These are phyloP conservation scores for Amphipoea lucens DNA, from an alignment of 2,888 invertebrate species.

Conservation along the genomic window DNA sequence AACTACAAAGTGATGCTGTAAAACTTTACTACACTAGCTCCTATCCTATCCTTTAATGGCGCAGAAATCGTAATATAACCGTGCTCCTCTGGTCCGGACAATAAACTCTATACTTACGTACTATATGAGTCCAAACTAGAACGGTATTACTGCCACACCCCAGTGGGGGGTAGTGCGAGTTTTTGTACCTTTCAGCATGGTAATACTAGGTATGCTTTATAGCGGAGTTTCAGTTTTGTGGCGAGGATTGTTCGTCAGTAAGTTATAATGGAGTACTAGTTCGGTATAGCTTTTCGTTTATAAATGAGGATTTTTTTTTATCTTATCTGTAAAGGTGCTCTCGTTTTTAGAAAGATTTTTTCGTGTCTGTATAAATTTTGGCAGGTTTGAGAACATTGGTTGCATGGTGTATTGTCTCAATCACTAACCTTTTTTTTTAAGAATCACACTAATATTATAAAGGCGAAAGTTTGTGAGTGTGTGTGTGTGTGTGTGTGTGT, in stretches of 20 bases:
- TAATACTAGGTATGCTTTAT: constrained; percentile 49
- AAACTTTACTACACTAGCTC: constrained; percentile 47
- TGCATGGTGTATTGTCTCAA: background rate
- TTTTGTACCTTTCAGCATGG: constrained; percentile 64
- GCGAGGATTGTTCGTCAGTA: constrained; percentile 22
- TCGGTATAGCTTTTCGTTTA: background rate
- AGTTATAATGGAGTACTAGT: constrained; percentile 27
- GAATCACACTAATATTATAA: too few relatives aligned
- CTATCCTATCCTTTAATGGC: constrained; percentile 66
- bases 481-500: too few relatives aligned
- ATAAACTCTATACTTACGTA: constrained; percentile 67
- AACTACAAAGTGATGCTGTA: background rate
- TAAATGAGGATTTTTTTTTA: constrained; percentile 6
- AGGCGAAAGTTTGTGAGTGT: too few relatives aligned
- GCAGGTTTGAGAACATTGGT: background rate
- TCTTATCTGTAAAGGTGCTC: background rate
- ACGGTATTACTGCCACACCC: constrained; percentile 41
- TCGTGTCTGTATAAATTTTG: background rate
- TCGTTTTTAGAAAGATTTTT: background rate
- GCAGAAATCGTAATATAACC: constrained; percentile 69
- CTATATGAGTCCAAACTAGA: constrained; percentile 57
- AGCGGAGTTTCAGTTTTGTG: constrained; percentile 44
- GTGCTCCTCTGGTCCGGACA: constrained; percentile 69
- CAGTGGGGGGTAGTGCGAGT: constrained; percentile 42
- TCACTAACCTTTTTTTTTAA: background rate